phyloP scores from a whole-genome alignment of 2,113 vertebrate genomes.

The Chlorocebus sabaeus region DNA sequence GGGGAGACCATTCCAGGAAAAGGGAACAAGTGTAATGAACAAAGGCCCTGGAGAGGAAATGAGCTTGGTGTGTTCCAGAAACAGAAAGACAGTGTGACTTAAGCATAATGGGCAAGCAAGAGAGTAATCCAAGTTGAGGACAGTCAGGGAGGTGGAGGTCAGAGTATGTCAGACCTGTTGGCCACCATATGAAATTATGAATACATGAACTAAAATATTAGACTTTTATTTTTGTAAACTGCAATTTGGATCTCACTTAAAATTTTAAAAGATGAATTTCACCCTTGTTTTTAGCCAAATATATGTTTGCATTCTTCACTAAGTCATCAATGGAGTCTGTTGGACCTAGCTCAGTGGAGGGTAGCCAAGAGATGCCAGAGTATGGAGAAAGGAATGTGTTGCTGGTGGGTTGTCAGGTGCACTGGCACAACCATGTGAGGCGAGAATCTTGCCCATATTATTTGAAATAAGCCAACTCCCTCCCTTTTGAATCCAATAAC shows the following conservation, averaged over 20 bases:
- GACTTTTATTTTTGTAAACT: background rate
- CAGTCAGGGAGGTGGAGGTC: background rate
- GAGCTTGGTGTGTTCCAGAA: conserved; percentile 5
- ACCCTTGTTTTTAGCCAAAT: conserved; percentile 14
- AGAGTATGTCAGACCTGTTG: background rate
- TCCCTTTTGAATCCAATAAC: conserved; percentile 34
- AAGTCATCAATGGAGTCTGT: conserved; percentile 29
- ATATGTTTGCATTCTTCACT: background rate
- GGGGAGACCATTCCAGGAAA: background rate
- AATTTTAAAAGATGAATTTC: conserved; percentile 24
- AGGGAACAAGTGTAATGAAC: background rate
- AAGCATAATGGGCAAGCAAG: background rate
- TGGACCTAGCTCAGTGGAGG: background rate
- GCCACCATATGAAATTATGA: background rate
- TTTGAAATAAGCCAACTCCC: background rate
- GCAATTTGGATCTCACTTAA: background rate
- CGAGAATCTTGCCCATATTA: background rate
- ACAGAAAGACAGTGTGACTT: background rate
- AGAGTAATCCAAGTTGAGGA: background rate
- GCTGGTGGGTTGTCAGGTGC: conserved; percentile 41
- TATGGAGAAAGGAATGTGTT: conserved; percentile 7
- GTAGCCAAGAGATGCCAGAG: background rate
- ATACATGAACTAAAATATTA: background rate
- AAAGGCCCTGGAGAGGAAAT: background rate
- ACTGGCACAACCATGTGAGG: background rate